phyloP scores from a whole-genome alignment of 2,797 vertebrate genomes.

The Sciurus carolinensis region DNA sequence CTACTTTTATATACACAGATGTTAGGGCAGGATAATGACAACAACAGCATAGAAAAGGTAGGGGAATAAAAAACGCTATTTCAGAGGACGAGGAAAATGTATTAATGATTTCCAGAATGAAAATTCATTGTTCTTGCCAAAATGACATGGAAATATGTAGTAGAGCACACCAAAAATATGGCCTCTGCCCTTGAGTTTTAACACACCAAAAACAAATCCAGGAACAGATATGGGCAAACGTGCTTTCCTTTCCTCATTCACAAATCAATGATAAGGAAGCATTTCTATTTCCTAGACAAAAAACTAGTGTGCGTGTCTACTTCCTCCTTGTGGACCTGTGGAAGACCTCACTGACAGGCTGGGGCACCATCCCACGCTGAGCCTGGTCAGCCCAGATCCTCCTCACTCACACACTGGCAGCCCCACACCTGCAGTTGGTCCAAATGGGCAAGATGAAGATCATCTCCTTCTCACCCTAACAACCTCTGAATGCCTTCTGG shows the following conservation, averaged over 20 bases:
- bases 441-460: not conserved
- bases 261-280: not conserved
- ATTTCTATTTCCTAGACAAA: not conserved
- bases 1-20: not conserved
- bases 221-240: not conserved
- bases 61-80: not conserved
- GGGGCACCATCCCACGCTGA: not conserved
- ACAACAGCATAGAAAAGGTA: not conserved
- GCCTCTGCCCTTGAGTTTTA: not conserved
- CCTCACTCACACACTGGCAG: not conserved
- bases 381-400: not conserved
- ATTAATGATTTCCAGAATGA: not conserved
- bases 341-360: not conserved
- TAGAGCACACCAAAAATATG: slow-evolving; percentile 14
- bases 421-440: not conserved
- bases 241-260: not conserved
- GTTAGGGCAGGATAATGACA: not conserved
- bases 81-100: not conserved
- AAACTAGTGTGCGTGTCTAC: not conserved
- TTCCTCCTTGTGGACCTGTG: not conserved
- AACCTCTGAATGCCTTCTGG: not conserved
- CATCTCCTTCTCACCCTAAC: not conserved
- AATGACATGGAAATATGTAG: not conserved
- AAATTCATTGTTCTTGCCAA: not conserved
- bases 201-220: not conserved